A percentile compares a stretch with the other conserved stretches of the same genome.
These are phyloP conservation scores for Pimpla rufipes DNA, from an alignment of 2,888 invertebrate genomes.

Conservation along the genomic window DNA sequence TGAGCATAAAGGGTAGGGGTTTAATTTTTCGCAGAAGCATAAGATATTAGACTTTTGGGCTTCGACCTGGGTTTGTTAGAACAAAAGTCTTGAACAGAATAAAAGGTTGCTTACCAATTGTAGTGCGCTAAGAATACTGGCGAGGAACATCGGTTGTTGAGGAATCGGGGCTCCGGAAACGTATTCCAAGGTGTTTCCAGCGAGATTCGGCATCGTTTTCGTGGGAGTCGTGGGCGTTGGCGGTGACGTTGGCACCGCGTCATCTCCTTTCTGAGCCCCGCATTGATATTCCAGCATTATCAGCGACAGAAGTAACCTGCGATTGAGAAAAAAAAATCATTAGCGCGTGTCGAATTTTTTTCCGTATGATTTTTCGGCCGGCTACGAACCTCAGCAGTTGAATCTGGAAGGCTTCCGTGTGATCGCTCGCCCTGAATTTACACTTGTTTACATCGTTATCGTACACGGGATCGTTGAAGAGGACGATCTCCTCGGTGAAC, in stretches of 20 bases:
- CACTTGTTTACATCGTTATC: slow-evolving; percentile 86
- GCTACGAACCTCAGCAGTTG: slow-evolving; percentile 87
- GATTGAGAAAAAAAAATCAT: slow-evolving; percentile 37
- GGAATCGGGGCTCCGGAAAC: slow-evolving; percentile 89
- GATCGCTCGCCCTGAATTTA: slow-evolving; percentile 87
- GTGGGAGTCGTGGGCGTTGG: slow-evolving; percentile 79
- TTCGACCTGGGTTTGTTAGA: background rate
- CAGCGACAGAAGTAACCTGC: slow-evolving; percentile 89
- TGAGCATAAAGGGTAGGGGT: background rate
- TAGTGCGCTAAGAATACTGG: slow-evolving; percentile 92
- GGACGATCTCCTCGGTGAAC: slow-evolving; percentile 91
- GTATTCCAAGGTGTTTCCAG: slow-evolving; percentile 86
- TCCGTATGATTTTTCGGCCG: background rate
- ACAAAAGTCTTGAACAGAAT: background rate
- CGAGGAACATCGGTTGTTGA: slow-evolving; percentile 94
- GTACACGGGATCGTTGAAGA: slow-evolving; percentile 89
- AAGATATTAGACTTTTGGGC: no score
- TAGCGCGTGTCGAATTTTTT: background rate
- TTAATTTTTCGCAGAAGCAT: no score
- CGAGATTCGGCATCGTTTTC: slow-evolving; percentile 78
- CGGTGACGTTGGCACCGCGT: slow-evolving; percentile 74
- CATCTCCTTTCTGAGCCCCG: slow-evolving; percentile 86
- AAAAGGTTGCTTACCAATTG: slow-evolving; percentile 85
- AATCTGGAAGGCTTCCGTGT: slow-evolving; percentile 90
- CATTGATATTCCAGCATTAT: slow-evolving; percentile 92